Evolutionary conservation across 2,888 invertebrate genomes (phyloP).

Genomic region (Tipula helvola): DNA sequence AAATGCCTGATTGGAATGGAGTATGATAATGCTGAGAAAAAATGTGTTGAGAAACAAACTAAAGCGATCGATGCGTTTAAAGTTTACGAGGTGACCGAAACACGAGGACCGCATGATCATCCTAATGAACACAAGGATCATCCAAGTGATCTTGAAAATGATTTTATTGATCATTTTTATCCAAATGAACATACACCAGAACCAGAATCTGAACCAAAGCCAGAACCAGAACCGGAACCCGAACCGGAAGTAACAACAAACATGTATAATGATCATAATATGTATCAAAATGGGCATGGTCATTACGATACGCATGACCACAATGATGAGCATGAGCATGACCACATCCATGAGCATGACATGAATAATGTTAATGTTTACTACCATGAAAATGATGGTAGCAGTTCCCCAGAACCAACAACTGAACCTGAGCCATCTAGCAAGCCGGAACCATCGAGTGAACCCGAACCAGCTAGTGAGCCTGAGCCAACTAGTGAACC

Average conservation of each 20-base stretch:
- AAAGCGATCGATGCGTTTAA: constrained; percentile 16
- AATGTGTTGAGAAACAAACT: constrained; percentile 24
- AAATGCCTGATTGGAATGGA: constrained; percentile 45
- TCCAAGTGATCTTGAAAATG: background rate
- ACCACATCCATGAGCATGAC: background rate
- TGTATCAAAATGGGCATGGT: constrained; percentile 13
- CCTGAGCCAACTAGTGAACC: constrained; percentile 21
- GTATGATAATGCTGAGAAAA: constrained; percentile 29
- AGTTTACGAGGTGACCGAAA: constrained; percentile 26
- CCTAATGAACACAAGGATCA: constrained; percentile 13
- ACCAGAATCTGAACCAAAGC: constrained; percentile 31
- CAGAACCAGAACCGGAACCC: constrained; percentile 29
- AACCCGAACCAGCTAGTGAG: constrained; percentile 29
- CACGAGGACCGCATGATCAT: constrained; percentile 25
- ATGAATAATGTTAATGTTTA: background rate
- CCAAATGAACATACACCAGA: constrained; percentile 31
- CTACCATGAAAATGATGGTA: constrained; percentile 13
- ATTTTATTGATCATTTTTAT: constrained; percentile 9
- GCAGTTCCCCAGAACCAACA: constrained; percentile 26
- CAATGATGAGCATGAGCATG: background rate
- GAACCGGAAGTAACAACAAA: constrained; percentile 32
- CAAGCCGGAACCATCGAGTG: constrained; percentile 21
- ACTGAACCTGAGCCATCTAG: constrained; percentile 28
- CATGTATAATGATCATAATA: constrained; percentile 29
- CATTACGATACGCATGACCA: background rate